These are phyloP conservation scores for Torymus aiolomorphi DNA, from an alignment of 2,888 invertebrate genomes.

Conservation along the genomic window DNA sequence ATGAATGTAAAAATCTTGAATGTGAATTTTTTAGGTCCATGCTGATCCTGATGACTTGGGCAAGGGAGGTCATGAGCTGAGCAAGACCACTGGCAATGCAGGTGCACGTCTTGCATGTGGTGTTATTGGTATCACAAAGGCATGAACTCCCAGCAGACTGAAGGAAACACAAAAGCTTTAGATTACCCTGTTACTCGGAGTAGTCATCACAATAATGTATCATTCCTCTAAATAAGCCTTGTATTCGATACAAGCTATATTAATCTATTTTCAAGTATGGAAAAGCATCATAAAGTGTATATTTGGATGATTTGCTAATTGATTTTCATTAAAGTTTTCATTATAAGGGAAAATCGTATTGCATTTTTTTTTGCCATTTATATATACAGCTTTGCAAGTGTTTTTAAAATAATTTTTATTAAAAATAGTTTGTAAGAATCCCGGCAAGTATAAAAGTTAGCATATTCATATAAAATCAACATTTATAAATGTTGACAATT, in stretches of 20 bases:
- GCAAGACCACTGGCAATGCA: constrained; percentile 96
- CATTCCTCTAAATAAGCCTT: constrained; percentile 49
- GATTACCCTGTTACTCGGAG: constrained; percentile 37
- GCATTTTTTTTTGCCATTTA: too few species aligned
- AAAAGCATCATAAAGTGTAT: constrained; percentile 18
- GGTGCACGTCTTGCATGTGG: constrained; percentile 93
- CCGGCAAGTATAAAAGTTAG: constrained; percentile 32
- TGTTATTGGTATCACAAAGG: constrained; percentile 86
- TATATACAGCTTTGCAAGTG: not conserved
- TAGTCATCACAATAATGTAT: constrained; percentile 36
- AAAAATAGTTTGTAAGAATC: constrained; percentile 9
- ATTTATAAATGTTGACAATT: not conserved
- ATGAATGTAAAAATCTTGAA: too few species aligned
- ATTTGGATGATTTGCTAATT: constrained; percentile 37
- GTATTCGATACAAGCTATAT: constrained; percentile 15
- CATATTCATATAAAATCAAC: constrained; percentile 18
- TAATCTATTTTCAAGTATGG: constrained; percentile 36
- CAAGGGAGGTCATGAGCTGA: constrained; percentile 93
- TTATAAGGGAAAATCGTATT: too few species aligned
- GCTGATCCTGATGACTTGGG: constrained; percentile 96
- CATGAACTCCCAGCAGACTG: constrained; percentile 61
- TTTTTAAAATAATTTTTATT: constrained; percentile 30
- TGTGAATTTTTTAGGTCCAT: constrained; percentile 79
- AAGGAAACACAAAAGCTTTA: constrained; percentile 24
- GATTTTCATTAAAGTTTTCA: constrained; percentile 44